Conservation (phyloP, 2,888 invertebrate genomes). For the Troides oblongomaculatus region DNA sequence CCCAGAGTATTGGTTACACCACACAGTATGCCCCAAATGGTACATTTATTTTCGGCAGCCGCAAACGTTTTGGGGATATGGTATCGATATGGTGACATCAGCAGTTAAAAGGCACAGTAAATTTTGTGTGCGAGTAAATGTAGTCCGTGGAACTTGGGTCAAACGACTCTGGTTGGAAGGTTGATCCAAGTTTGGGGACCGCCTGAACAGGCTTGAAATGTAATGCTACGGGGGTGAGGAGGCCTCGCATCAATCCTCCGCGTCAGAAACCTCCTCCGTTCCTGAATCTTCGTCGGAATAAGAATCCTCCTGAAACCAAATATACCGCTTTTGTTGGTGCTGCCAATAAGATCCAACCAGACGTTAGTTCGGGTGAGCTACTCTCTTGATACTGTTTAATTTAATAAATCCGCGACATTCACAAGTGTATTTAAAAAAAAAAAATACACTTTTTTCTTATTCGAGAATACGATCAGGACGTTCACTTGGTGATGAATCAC, state of each 20-base stretch:
- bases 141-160: slow-evolving; percentile 23
- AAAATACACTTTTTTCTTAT: no score
- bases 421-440: no score
- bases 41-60: slow-evolving; percentile 45
- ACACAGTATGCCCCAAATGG: slow-evolving; percentile 43
- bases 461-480: no score
- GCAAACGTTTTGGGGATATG: slow-evolving; percentile 50
- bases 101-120: slow-evolving; percentile 33
- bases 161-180: slow-evolving; percentile 10
- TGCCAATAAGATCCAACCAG: slow-evolving; percentile 50
- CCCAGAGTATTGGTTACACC: slow-evolving; percentile 45
- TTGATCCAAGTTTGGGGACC: slow-evolving; percentile 40
- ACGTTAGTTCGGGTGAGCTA: slow-evolving; percentile 38
- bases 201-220: slow-evolving; percentile 41
- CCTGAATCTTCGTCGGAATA: slow-evolving; percentile 75
- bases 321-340: slow-evolving; percentile 63
- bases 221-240: slow-evolving; percentile 46
- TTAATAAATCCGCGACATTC: background rate
- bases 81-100: slow-evolving; percentile 44
- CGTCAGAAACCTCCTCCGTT: slow-evolving; percentile 74
- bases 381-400: background rate
- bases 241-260: slow-evolving; percentile 66
- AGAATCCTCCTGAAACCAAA: slow-evolving; percentile 79
- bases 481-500: no score
- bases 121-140: slow-evolving; percentile 33